phyloP scores from a whole-genome alignment of 2,888 invertebrate genomes.

The Hirtodrosophila alboralis region DNA sequence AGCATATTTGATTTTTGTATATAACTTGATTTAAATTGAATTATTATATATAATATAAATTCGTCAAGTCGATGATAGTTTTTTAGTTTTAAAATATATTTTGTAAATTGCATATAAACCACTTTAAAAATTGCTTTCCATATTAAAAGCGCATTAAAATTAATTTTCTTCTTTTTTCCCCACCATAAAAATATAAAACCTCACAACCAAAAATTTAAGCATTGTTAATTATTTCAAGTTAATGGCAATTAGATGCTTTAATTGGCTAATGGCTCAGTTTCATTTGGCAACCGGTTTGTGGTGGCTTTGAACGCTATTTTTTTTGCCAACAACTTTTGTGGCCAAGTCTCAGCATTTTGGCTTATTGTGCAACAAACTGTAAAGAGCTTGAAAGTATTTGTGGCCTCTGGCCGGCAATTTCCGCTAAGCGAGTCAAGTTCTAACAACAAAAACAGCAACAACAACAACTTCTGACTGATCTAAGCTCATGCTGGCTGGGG shows the following conservation, averaged over 20 bases:
- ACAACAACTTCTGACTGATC: constrained; percentile 21
- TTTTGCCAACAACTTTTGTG: not conserved
- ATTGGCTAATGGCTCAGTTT: constrained; percentile 46
- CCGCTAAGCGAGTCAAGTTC: constrained; percentile 44
- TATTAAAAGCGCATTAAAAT: too few relatives aligned
- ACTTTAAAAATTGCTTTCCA: too few relatives aligned
- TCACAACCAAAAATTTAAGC: not conserved
- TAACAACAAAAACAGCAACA: constrained; percentile 19
- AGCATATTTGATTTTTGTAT: too few relatives aligned
- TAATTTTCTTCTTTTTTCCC: too few relatives aligned
- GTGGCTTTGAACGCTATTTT: not conserved
- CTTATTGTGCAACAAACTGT: constrained; percentile 49
- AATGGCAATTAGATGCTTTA: constrained; percentile 38
- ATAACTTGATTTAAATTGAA: too few relatives aligned
- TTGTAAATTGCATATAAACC: too few relatives aligned
- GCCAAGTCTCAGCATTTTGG: constrained; percentile 20
- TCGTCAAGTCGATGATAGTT: too few relatives aligned
- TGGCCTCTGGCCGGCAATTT: constrained; percentile 44
- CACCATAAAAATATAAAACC: too few relatives aligned
- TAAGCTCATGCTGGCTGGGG: not conserved
- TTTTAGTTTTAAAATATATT: too few relatives aligned
- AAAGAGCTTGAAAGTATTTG: constrained; percentile 27
- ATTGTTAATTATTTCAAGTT: constrained; percentile 30
- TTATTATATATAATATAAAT: too few relatives aligned
- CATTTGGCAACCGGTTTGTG: constrained; percentile 32